Evolutionary conservation across 2,797 vertebrate genomes (phyloP).

Genomic region (Antennarius maculatus): DNA sequence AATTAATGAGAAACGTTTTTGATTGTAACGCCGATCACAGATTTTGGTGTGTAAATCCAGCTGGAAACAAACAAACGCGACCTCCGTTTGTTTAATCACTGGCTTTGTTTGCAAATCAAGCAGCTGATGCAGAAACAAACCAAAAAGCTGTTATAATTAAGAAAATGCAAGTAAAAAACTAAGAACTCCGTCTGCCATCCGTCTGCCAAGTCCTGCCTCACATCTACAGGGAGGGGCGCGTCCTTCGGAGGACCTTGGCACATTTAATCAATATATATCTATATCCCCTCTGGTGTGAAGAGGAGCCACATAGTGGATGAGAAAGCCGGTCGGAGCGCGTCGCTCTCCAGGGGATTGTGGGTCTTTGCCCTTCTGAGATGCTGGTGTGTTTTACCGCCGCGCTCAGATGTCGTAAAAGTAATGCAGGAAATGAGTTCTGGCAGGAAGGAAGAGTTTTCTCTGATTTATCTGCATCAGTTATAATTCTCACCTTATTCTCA

Average conservation of each 20-base stretch:
- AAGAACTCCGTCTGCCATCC: constrained; percentile 4
- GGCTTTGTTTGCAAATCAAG: no score
- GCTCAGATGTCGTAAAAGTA: constrained; percentile 69
- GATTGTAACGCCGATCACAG: no score
- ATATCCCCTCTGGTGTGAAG: constrained; percentile 36
- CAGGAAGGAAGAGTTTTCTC: constrained; percentile 26
- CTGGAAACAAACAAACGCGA: no score
- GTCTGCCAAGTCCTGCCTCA: constrained; percentile 22
- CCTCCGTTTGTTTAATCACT: no score
- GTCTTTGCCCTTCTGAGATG: constrained; percentile 62
- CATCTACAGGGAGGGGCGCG: constrained; percentile 29
- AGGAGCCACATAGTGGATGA: constrained; percentile 19
- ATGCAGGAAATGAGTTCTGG: constrained; percentile 62
- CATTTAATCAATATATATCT: constrained; percentile 47
- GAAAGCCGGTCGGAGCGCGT: constrained; percentile 37
- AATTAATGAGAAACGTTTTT: no score
- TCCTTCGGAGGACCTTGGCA: constrained; percentile 67
- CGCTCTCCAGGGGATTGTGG: constrained; percentile 48
- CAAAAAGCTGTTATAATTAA: no score
- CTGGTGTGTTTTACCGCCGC: constrained; percentile 56
- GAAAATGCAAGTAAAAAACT: no score
- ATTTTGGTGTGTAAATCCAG: no score
- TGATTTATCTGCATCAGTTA: constrained; percentile 71
- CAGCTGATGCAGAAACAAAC: no score
- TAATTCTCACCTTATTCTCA: constrained; percentile 60